A percentile compares a stretch with the other conserved stretches of the same genome.
Conservation (phyloP, 1,140 invertebrate species). For the Carcinoscorpius rotundicauda region DNA sequence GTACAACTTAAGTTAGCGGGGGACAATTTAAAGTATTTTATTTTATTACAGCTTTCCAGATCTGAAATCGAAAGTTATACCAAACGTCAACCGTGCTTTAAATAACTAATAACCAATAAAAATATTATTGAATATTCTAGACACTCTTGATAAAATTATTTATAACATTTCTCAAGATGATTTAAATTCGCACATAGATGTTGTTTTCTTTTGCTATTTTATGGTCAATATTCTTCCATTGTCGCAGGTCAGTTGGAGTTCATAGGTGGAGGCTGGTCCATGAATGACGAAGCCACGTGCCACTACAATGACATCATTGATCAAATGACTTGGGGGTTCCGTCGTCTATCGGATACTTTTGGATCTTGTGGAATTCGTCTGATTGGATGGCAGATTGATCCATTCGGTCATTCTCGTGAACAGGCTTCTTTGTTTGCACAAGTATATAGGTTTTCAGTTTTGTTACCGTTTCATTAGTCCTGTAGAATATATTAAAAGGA, state of each 20-base stretch:
- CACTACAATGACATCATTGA: slow-evolving; percentile 37
- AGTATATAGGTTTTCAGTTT: slow-evolving; percentile 13
- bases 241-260: slow-evolving; percentile 39
- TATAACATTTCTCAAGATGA: too few species aligned
- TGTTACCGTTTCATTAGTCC: too few species aligned
- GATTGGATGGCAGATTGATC: slow-evolving; percentile 87
- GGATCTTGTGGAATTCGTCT: slow-evolving; percentile 63
- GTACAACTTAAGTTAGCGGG: too few species aligned
- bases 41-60: too few species aligned
- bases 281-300: slow-evolving; percentile 29
- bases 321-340: slow-evolving; percentile 37
- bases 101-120: too few species aligned
- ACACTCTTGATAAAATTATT: too few species aligned
- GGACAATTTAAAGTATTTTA: too few species aligned
- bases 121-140: too few species aligned
- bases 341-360: slow-evolving; percentile 63
- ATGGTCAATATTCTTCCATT: slow-evolving; percentile 1
- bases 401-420: slow-evolving; percentile 82
- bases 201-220: neutral
- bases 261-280: slow-evolving; percentile 36
- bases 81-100: too few species aligned
- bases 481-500: too few species aligned
- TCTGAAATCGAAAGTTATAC: too few species aligned
- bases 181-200: too few species aligned
- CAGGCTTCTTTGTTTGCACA: slow-evolving; percentile 66